Percentiles rank a stretch among this genome's conserved stretches.
Conservation (phyloP, 1,140 invertebrate genomes). For the Phocides pigmalion region DNA sequence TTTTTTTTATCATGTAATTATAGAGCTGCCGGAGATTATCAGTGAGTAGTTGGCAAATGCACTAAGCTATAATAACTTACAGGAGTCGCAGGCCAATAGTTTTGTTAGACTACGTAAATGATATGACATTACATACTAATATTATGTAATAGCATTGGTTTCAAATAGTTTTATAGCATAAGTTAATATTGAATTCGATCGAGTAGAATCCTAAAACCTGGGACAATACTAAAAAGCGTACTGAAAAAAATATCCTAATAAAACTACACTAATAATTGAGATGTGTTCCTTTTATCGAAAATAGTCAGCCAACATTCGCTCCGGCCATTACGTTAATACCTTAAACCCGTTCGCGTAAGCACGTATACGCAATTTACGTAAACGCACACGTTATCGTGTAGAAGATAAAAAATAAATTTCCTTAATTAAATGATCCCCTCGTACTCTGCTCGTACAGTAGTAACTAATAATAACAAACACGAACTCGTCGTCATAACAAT, state of each 20-base stretch:
- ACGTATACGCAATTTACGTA: conserved; percentile 12
- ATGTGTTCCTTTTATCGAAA: conserved; percentile 13
- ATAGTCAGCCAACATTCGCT: background rate
- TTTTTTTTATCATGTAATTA: background rate
- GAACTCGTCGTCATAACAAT: conserved; percentile 49
- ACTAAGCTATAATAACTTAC: conserved; percentile 2
- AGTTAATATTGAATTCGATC: conserved; percentile 8
- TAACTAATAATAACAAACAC: conserved; percentile 68
- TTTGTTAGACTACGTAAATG: conserved; percentile 3
- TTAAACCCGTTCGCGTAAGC: background rate
- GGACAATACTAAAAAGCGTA: conserved; percentile 21
- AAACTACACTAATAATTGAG: conserved; percentile 20
- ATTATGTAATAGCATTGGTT: conserved; percentile 4
- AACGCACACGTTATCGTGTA: conserved; percentile 20
- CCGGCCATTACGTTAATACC: background rate
- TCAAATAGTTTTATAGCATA: background rate
- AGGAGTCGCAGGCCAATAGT: background rate
- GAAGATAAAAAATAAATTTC: conserved; percentile 33
- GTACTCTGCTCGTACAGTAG: conserved; percentile 38
- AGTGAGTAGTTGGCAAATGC: background rate
- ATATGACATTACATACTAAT: conserved; percentile 19
- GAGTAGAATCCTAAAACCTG: conserved; percentile 6
- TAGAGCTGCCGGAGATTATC: conserved; percentile 7
- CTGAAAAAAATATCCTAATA: conserved; percentile 10
- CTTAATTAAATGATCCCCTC: conserved; percentile 40